Percentiles rank a stretch among this genome's conserved stretches.
Evolutionary conservation across 2,113 vertebrate species (phyloP).

Genomic region (Indicator maculatus): DNA sequence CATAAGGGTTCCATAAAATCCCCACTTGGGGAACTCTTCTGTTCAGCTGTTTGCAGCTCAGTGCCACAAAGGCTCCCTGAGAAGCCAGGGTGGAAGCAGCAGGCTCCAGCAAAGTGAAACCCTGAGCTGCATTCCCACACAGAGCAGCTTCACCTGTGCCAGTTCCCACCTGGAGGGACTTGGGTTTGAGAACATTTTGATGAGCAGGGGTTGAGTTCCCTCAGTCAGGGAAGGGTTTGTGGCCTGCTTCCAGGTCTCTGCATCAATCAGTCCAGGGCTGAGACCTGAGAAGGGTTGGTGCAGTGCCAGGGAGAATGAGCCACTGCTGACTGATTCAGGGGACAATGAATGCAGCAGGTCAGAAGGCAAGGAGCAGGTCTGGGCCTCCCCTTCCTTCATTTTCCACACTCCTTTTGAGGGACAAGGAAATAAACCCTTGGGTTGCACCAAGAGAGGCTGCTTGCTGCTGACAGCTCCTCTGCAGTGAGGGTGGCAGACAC

Average conservation of each 20-base stretch:
- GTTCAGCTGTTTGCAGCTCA: not conserved
- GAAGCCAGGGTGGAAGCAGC: not conserved
- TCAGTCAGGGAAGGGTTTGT: not conserved
- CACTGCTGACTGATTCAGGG: not conserved
- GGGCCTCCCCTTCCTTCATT: not conserved
- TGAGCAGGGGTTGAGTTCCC: not conserved
- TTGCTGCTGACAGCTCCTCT: not conserved
- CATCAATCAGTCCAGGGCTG: not conserved
- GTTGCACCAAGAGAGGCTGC: not conserved
- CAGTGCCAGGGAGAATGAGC: not conserved
- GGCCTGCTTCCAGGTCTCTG: not conserved
- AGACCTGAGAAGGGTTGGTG: accelerated
- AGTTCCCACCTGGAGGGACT: not conserved
- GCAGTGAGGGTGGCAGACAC: not conserved
- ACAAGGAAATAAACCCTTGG: not conserved
- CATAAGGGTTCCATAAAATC: not conserved
- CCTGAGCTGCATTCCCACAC: not conserved
- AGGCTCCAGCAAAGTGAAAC: not conserved
- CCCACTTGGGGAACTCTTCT: not conserved
- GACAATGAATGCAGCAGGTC: not conserved
- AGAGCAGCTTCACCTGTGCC: not conserved
- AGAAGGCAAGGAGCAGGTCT: not conserved
- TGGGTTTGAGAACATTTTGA: not conserved
- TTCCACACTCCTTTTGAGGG: not conserved
- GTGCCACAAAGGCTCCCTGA: not conserved